Conservation (phyloP, 2,797 vertebrate genomes). For the Chrysocyon brachyurus region DNA sequence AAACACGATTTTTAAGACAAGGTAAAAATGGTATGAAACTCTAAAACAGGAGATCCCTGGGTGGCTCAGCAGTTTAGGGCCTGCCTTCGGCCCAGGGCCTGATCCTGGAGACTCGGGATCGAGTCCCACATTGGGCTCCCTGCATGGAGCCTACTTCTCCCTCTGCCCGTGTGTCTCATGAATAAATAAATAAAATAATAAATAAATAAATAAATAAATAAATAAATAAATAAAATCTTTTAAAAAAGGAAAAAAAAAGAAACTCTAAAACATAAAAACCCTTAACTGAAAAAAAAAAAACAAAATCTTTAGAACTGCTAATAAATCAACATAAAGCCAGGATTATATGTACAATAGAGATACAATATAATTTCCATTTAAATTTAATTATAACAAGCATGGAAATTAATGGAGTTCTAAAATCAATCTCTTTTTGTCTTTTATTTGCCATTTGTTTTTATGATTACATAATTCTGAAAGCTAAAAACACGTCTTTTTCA, state of each 20-base stretch:
- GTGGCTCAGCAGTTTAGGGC: not conserved
- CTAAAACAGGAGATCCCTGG: not conserved
- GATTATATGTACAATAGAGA: not conserved
- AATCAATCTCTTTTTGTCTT: slow-evolving; percentile 61
- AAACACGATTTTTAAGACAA: slow-evolving; percentile 45
- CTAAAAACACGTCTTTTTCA: slow-evolving; percentile 63
- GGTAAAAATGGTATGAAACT: slow-evolving; percentile 58
- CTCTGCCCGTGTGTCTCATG: too few relatives aligned
- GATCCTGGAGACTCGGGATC: not conserved
- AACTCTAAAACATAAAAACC: slow-evolving; percentile 55
- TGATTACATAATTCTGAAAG: slow-evolving; percentile 69
- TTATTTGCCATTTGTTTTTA: slow-evolving; percentile 76
- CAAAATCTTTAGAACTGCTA: not conserved
- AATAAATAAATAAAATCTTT: not conserved
- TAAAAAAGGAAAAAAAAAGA: not conserved
- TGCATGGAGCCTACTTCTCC: too few relatives aligned
- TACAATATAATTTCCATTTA: not conserved
- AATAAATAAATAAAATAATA: too few relatives aligned
- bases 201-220: too few relatives aligned
- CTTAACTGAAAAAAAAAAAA: not conserved
- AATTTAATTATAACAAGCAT: slow-evolving; percentile 27
- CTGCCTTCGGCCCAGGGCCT: not conserved
- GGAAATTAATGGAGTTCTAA: slow-evolving; percentile 28
- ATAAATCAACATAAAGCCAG: not conserved
- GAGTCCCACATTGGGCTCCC: not conserved